phyloP scores from a whole-genome alignment of 2,888 invertebrate genomes.

The Campaea margaritaria region DNA sequence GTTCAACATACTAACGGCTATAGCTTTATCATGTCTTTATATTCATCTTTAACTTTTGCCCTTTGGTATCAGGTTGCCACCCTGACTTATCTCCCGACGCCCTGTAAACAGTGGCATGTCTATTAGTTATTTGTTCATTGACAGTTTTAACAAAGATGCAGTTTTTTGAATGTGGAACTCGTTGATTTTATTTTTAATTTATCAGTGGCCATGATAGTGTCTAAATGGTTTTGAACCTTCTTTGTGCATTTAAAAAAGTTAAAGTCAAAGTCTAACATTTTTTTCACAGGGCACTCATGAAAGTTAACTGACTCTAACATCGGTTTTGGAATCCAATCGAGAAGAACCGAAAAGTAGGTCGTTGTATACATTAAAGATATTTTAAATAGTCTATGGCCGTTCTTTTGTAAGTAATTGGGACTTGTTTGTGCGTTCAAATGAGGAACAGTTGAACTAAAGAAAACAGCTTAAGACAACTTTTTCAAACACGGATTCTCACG shows the following conservation, averaged over 20 bases:
- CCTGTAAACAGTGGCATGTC: conserved; percentile 63
- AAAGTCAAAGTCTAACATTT: too few species aligned
- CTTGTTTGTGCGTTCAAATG: too few species aligned
- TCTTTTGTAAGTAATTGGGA: too few species aligned
- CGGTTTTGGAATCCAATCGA: too few species aligned
- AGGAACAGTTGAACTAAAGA: too few species aligned
- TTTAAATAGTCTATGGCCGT: too few species aligned
- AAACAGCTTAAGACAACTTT: too few species aligned
- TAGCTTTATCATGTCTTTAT: conserved; percentile 59
- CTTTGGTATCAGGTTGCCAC: conserved; percentile 76
- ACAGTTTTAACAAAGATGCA: conserved; percentile 59
- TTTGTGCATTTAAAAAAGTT: conserved; percentile 15
- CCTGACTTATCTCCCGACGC: conserved; percentile 69
- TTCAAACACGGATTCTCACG: too few species aligned
- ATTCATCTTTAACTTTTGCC: conserved; percentile 76
- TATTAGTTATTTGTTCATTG: conserved; percentile 68
- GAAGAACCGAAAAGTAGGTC: too few species aligned
- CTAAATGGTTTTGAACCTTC: conserved; percentile 2
- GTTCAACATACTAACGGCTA: conserved; percentile 74
- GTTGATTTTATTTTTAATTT: conserved; percentile 19
- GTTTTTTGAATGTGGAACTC: conserved; percentile 36
- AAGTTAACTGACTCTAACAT: too few species aligned
- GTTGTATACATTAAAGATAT: too few species aligned
- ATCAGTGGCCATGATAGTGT: conserved; percentile 9
- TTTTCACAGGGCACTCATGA: too few species aligned